Evolutionary conservation across 2,113 vertebrate genomes (phyloP), one percentile per base, ranked within the genome.

Genomic region (Muntiacus muntjak): DNA sequence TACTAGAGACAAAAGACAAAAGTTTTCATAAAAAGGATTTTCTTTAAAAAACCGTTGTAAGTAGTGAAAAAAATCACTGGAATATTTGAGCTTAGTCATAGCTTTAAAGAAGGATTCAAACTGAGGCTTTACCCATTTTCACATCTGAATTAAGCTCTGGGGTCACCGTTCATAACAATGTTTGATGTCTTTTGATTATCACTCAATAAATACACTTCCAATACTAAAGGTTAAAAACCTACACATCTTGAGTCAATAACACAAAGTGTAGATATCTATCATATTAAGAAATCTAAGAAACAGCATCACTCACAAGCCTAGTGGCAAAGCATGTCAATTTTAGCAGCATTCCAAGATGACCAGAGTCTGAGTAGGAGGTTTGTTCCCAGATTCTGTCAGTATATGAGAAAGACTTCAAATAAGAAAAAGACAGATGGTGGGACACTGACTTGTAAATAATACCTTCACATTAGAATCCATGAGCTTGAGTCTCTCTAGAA

Each of bases 1-100:
- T 82, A 54, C 87, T 96, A 89, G 94, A 98, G 98, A 98, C 92
- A 98, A 98, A 98, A 58, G 88, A 79, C 81, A 98, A 98, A 98
- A 91, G 96, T 47, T 97, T 98, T 98, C 95, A 97, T 98, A 98
- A 97, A 97, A 94, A 97, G 97, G 79, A 36, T 90, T 96, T 98
- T 97, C 30, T 98, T 97, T 88, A 30, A 97, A 94, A 96, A 87
- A 58, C 81, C 45, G 89, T 97, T 98, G 45, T 92, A 62, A 36
- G n/a, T 23, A 94, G 40, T 93, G 14, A 33, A 67, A 26, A 81
- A 98, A 97, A 97, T 96, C 82, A 96, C 79, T 97, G 91, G 86
- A 97, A 98, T 98, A 83, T 97, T 98, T 84, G 98, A 82, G 87
- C 97, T 96, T 97, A 98, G 96, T 95, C 57, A 91, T 76, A 96